Evolutionary conservation across 2,888 invertebrate genomes (phyloP), one percentile per base, ranked within the genome.

Genomic region (Synanthedon vespiformis): DNA sequence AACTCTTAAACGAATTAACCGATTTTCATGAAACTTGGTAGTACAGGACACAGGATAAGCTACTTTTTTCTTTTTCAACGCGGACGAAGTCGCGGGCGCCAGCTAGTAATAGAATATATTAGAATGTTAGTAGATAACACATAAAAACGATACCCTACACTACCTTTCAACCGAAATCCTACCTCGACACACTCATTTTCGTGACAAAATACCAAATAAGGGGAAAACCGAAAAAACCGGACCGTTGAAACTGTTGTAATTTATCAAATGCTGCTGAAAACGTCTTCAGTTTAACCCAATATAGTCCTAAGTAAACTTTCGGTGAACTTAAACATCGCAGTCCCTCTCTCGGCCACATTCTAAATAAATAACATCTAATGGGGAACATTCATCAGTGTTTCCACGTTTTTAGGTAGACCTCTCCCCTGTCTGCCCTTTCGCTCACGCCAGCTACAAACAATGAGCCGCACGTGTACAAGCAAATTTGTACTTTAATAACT

Each of bases 351-450:
- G 80, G 83, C 85, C 87, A 78, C 87, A 84, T 79, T 86, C 88
- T 88, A 88, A 88, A 88, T 88, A 88, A 88, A 88, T 88, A 88
- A 87, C 88, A 80, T 85, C 88, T 88, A 88, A 88, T 88, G 88
- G 88, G 78, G 75, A 72, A 82, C 88, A 88, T 88, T 88, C 88
- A 88, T 88, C 88, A 87, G 84, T 70, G 84, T 84, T 86, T 82
- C 84, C 78, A 81, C 86, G 83, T 86, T 87, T 87, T 87, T 86
- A 84, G 86, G 83, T 74, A 71, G 67, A 74, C 72, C 80, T 80
- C 79, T 79, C 80, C 80, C 83, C 77, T 77, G 81, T 80, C 81
- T 80, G 70, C 65, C 73, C 71, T 77, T 80, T 79, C 73, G 77
- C 74, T 72, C 74, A 72, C 72, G 67, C 70, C 67, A 61, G 71